Evolutionary conservation across 1,140 invertebrate genomes (phyloP).

Genomic region (Cheumatopsyche charites): DNA sequence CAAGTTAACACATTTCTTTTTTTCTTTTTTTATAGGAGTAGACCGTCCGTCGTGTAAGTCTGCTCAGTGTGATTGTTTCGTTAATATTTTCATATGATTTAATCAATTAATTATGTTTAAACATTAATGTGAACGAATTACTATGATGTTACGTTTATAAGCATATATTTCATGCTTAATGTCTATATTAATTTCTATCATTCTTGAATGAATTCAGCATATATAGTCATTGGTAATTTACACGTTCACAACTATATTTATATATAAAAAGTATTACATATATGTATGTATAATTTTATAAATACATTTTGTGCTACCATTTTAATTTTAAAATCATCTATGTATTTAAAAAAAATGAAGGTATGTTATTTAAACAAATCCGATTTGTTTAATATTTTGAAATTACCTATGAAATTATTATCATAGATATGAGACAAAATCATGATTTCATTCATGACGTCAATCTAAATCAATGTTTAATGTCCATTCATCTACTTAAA

Average conservation of each 20-base stretch:
- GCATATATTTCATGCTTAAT: slow-evolving; percentile 13
- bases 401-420: background rate
- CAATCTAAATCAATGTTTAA: slow-evolving; percentile 38
- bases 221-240: slow-evolving; percentile 45
- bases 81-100: slow-evolving; percentile 40
- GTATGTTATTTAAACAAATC: slow-evolving; percentile 4
- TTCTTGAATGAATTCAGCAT: slow-evolving; percentile 27
- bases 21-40: slow-evolving; percentile 64
- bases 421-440: slow-evolving; percentile 33
- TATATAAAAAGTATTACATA: slow-evolving; percentile 17
- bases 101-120: slow-evolving; percentile 48
- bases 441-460: slow-evolving; percentile 48
- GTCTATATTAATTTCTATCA: slow-evolving; percentile 18
- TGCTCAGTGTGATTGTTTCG: slow-evolving; percentile 48
- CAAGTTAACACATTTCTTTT: slow-evolving; percentile 46
- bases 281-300: slow-evolving; percentile 20
- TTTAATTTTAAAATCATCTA: slow-evolving; percentile 18
- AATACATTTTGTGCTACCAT: slow-evolving; percentile 36
- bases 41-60: slow-evolving; percentile 64
- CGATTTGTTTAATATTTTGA: slow-evolving; percentile 13
- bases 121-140: slow-evolving; percentile 42
- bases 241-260: background rate
- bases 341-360: slow-evolving; percentile 6
- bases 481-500: slow-evolving; percentile 42
- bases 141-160: slow-evolving; percentile 37